Base-by-base conservation (phyloP, 1,140 invertebrate species). In the Cydia strobilella region DNA sequence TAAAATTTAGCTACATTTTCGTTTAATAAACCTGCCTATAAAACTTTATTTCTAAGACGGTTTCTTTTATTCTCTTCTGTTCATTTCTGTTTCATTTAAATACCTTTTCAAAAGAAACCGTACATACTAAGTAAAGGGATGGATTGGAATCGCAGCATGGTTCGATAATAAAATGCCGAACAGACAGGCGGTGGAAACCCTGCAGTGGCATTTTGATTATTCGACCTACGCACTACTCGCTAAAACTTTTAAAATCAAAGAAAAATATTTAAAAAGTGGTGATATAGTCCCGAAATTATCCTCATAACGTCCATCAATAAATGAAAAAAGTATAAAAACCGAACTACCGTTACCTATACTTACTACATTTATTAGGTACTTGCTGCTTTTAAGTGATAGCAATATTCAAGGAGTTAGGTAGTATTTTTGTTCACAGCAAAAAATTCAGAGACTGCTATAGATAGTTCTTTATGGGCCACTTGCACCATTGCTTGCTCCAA, bases 151-250 rank as follows among this genome's bases (percentile, higher is more conserved):
- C 65, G 27, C 65, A 69, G 65, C 65, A 18, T 69, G 65, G n/a
- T 10, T 69, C 31, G 3, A 18, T 69, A 35, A 69, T 69, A 69
- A 69, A 69, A 35, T 69, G 15, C n/a, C 7, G 27, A 69, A 18
- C 65, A 31, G 65, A 69, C 18, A 69, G 20, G 7, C 23, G 15
- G 27, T 10, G 65, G 65, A 69, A 42, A 69, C 65, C 65, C 65
- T 69, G 65, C 65, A 69, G 65, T 69, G 65, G 65, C 65, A 69
- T 35, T 54, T 65, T 69, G 65, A 69, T 69, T 69, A 69, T 69
- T 69, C 65, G 27, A 69, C 65, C 65, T 69, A 69, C 65, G 31
- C 65, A 35, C n/a, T 65, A 35, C n/a, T 39, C 65, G 31, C 27
- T 69, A 69, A 69, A 69, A 66, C 63, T 12, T 66, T 27, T 18